Percentiles rank a stretch among this genome's conserved stretches.
Conservation (phyloP, 2,888 invertebrate species). For the Clitarchus hookeri region DNA sequence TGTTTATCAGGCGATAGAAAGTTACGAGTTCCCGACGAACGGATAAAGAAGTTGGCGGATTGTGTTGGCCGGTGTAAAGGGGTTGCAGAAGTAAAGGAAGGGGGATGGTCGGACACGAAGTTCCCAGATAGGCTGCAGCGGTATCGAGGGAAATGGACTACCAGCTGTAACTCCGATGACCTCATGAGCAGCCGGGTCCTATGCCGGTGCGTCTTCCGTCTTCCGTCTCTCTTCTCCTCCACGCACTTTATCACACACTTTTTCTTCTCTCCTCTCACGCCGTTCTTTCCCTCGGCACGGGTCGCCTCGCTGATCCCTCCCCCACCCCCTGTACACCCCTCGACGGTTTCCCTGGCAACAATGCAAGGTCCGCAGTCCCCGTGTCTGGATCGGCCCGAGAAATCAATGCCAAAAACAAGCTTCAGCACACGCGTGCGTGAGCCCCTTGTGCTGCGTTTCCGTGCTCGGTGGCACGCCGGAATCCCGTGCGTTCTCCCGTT, state of each 20-base stretch:
- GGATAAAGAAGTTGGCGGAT: not conserved
- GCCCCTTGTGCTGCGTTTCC: too few species aligned
- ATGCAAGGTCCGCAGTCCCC: not conserved
- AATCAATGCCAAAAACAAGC: constrained; percentile 12
- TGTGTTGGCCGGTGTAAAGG: too few species aligned
- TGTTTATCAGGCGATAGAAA: not conserved
- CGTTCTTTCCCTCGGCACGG: too few species aligned
- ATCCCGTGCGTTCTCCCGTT: too few species aligned
- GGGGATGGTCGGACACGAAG: not conserved
- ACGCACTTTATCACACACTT: not conserved
- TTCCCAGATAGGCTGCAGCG: not conserved
- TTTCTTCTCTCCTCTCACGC: not conserved
- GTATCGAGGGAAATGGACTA: not conserved
- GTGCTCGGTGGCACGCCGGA: too few species aligned
- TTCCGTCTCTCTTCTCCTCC: not conserved
- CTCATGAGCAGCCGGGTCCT: not conserved
- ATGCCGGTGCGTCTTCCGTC: not conserved
- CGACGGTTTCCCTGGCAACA: not conserved
- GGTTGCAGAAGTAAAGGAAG: not conserved
- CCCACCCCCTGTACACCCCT: not conserved
- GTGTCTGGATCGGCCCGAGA: not conserved
- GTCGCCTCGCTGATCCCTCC: not conserved
- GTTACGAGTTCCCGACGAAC: not conserved
- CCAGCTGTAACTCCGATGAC: not conserved
- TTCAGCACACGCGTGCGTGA: not conserved